phyloP scores from a whole-genome alignment of 2,113 vertebrate genomes.

The Penelope pileata region DNA sequence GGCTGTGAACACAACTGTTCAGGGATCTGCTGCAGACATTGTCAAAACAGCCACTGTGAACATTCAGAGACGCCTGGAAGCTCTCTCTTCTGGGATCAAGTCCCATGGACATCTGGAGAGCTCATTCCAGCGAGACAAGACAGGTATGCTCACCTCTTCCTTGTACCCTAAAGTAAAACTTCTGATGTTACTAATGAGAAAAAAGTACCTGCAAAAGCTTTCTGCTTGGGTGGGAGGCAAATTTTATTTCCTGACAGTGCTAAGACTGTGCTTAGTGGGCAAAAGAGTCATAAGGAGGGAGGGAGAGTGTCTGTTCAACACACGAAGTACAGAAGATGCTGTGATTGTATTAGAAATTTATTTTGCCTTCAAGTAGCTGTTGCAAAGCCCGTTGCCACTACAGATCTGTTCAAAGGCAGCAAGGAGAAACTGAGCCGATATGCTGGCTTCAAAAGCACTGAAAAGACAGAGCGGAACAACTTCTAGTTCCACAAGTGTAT shows the following conservation, averaged over 20 bases:
- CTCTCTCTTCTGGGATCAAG: constrained; percentile 73
- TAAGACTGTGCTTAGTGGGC: not conserved
- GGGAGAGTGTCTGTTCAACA: not conserved
- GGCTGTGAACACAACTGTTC: constrained; percentile 94
- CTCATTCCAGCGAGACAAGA: constrained; percentile 12
- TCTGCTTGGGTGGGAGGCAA: not conserved
- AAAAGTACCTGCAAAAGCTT: not conserved
- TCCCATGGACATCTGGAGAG: constrained; percentile 85
- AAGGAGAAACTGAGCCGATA: not conserved
- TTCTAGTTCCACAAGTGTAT: not conserved
- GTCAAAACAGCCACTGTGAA: constrained; percentile 94
- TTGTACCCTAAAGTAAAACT: not conserved
- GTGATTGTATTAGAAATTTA: not conserved
- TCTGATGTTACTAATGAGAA: not conserved
- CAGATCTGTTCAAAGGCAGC: not conserved
- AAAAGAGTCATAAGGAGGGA: not conserved
- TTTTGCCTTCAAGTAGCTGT: not conserved
- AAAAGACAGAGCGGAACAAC: not conserved
- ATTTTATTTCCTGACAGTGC: not conserved
- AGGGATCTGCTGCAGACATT: constrained; percentile 96
- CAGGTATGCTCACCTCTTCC: constrained; percentile 46
- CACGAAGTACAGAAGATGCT: not conserved
- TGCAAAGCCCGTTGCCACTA: not conserved
- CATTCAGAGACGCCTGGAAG: constrained; percentile 86
- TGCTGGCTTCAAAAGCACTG: not conserved